Conservation (phyloP, 2,797 vertebrate genomes). For the Catostomus latipinnis region DNA sequence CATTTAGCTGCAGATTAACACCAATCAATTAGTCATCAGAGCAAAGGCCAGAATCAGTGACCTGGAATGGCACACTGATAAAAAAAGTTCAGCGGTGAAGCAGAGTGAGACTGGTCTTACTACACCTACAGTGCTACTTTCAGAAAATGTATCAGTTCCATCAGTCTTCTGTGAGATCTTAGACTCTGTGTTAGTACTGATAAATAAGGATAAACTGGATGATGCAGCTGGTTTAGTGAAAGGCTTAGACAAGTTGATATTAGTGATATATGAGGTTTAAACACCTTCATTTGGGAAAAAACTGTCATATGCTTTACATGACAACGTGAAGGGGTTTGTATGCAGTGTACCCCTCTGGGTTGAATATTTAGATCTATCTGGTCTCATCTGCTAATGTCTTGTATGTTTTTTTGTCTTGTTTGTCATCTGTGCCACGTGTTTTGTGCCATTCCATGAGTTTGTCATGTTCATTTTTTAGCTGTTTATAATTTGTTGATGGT, state of each 20-base stretch:
- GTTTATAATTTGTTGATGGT: too few species aligned
- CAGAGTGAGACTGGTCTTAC: slow-evolving; percentile 21
- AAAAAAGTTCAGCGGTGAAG: slow-evolving; percentile 57
- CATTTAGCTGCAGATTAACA: slow-evolving; percentile 78
- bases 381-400: too few species aligned
- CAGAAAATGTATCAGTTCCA: neutral
- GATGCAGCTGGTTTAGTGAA: neutral
- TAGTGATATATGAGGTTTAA: neutral
- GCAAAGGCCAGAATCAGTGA: slow-evolving; percentile 55
- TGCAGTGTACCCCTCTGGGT: too few species aligned
- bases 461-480: too few species aligned
- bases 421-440: too few species aligned
- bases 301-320: too few species aligned
- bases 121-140: neutral
- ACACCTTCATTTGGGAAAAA: too few species aligned
- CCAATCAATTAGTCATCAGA: slow-evolving; percentile 67
- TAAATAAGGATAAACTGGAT: neutral
- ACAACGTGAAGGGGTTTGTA: too few species aligned
- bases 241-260: neutral
- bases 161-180: slow-evolving; percentile 12
- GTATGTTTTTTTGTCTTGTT: too few species aligned
- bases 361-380: too few species aligned
- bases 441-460: too few species aligned
- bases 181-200: neutral
- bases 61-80: slow-evolving; percentile 49